Conservation (phyloP, 2,888 invertebrate species). For the Schizotus pectinicornis region DNA sequence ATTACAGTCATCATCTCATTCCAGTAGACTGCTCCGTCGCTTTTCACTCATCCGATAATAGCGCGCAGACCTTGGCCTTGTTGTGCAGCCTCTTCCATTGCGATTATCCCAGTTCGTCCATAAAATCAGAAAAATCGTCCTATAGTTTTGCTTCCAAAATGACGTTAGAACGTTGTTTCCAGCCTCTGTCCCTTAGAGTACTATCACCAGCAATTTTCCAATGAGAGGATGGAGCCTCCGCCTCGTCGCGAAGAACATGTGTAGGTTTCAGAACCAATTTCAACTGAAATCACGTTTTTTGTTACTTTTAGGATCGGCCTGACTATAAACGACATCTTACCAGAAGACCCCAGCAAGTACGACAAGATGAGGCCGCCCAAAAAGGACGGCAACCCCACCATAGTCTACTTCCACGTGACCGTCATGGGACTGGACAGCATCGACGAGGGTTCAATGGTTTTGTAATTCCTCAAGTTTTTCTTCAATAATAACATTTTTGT, state of each 20-base stretch:
- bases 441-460: constrained; percentile 90
- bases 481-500: constrained; percentile 36
- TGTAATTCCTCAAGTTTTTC: constrained; percentile 6
- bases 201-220: constrained; percentile 46
- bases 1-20: constrained; percentile 7
- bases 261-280: constrained; percentile 36
- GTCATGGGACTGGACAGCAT: constrained; percentile 96
- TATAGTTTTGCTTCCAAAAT: neutral
- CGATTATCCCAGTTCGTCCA: constrained; percentile 5
- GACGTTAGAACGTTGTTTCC: constrained; percentile 30
- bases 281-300: constrained; percentile 6
- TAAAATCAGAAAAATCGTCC: too few species aligned
- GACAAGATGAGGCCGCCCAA: constrained; percentile 95
- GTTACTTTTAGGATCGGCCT: constrained; percentile 68
- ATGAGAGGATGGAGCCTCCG: constrained; percentile 40
- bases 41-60: neutral
- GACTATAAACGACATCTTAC: constrained; percentile 82
- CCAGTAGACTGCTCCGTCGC: constrained; percentile 1
- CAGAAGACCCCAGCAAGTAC: constrained; percentile 84
- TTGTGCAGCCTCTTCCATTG: neutral
- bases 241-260: constrained; percentile 41
- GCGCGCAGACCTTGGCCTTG: neutral
- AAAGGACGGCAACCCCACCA: constrained; percentile 85
- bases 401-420: constrained; percentile 89
- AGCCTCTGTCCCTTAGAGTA: constrained; percentile 49